Evolutionary conservation across 2,888 invertebrate genomes (phyloP), one percentile per base, ranked within the genome.

Genomic region (Cheilosia variabilis): DNA sequence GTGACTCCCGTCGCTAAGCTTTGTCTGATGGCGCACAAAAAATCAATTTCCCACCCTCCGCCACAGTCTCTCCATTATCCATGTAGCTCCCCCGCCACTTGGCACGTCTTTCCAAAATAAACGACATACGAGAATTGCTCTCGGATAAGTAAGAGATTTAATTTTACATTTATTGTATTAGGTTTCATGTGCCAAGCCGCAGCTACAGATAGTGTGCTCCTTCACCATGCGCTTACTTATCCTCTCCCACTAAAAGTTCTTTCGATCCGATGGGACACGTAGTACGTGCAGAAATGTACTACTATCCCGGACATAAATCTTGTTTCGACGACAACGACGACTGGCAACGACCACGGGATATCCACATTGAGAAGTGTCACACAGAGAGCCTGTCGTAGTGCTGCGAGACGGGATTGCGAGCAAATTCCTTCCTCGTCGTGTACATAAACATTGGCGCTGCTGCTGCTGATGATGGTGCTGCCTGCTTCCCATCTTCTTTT

Each of bases 111-210:
- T 47, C 9, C 17, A 52, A 13, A 63, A 55, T 63, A 71, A 71
- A 78, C 57, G 47, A 71, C 69, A 62, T 58, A 71, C 62, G 65
- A 72, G 43, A 55, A 83, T 66, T 68, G 50, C 66, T 68, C 66
- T 81, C 22, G 81, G 72, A 81, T 86, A 86, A 86, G 81, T 86
- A 81, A 81, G 81, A 81, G 86, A 86, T 86, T 86, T 86, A 86
- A 86, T 86, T 86, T 86, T 66, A 86, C 86, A 86, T 86, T 86
- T 86, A 81, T 86, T 86, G 81, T 77, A 86, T 86, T 81, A 81
- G 81, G 86, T 86, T 68, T 72, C 77, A 62, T 81, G 72, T 76
- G 66, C 71, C 76, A 80, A 73, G 79, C 75, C 50, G 76, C 50
- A 78, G 24, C 60, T 57, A 50, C 53, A 57, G 27, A 63, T 27